These are phyloP conservation scores for Aporrectodea caliginosa DNA, from an alignment of 1,140 invertebrate genomes.

Conservation along the genomic window DNA sequence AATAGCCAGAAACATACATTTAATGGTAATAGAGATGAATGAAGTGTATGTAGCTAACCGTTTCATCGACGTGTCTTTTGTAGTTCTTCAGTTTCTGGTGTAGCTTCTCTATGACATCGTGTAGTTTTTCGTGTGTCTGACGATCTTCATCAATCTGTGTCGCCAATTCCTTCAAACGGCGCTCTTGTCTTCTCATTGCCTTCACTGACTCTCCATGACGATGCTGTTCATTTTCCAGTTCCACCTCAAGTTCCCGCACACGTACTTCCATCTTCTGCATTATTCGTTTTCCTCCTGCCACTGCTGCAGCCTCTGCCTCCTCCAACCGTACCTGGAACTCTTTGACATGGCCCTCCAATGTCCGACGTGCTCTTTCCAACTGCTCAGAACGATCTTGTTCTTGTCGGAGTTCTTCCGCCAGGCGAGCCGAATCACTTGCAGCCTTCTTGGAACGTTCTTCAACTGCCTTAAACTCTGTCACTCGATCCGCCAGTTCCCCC, in stretches of 20 bases:
- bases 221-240: constrained; percentile 95
- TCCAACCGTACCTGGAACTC: constrained; percentile 68
- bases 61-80: constrained; percentile 98
- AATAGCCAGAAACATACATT: no score
- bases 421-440: constrained; percentile 90
- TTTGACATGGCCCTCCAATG: constrained; percentile 91
- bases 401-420: constrained; percentile 91
- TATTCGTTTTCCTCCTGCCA: constrained; percentile 67
- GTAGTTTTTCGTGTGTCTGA: constrained; percentile 96
- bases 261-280: constrained; percentile 56
- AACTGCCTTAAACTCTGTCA: constrained; percentile 89
- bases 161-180: constrained; percentile 65
- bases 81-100: constrained; percentile 99
- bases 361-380: constrained; percentile 92
- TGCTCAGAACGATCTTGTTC: constrained; percentile 95
- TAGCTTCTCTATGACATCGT: constrained; percentile 96
- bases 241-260: constrained; percentile 80
- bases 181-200: constrained; percentile 74
- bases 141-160: constrained; percentile 88
- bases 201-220: constrained; percentile 74
- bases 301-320: constrained; percentile 18
- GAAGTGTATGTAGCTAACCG: constrained; percentile 61
- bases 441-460: constrained; percentile 96
- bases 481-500: constrained; percentile 51
- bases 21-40: no score